Evolutionary conservation across 2,888 invertebrate genomes (phyloP), one percentile per base, ranked within the genome.

Genomic region (Protodeltote pygarga): DNA sequence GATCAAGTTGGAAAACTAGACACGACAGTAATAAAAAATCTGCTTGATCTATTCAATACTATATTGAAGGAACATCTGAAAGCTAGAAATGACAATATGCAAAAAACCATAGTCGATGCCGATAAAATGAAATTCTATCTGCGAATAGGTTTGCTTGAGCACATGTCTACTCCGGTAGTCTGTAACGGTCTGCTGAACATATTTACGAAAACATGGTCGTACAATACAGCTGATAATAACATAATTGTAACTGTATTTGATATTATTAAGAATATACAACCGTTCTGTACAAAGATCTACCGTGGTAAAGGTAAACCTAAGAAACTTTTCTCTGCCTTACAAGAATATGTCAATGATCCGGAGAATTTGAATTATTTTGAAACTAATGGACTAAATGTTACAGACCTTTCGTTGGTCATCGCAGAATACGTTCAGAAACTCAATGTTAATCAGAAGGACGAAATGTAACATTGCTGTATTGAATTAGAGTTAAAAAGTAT

Each of bases 121-220:
- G 77, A 83, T 1, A 76, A 62, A 3, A 27, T 73, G 1, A 69
- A 69, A 19, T 34, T 79, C 8, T 91, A 91, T 41, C 71, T 81
- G 44, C 78, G 74, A 39, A 85, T 87, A 24, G 90, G 88, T 19
- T 71, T 90, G 0, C 53, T 89, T 0, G 88, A 91, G 51, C 71
- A 76, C 5, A 61, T 89, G 63, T 74, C 81, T 0, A 81, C 81
- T 0, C 60, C 78, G 0, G 45, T 45, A 0, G 73, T 85, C 0
- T 91, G 91, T 21, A 75, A 81, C 19, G 89, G 89, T 0, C 46
- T 91, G 6, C 37, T 89, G 0, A 77, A 83, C 3, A 77, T 89
- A 10, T 83, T 87, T 29, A 60, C 63, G 24, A 54, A 63, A 0
- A 54, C 75, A 0, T 80, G 79, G 73, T 51, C 73, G 0, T 74